A percentile compares a stretch with the other conserved stretches of the same genome.
Conservation (phyloP, 2,113 vertebrate genomes). For the Heterocephalus glaber region DNA sequence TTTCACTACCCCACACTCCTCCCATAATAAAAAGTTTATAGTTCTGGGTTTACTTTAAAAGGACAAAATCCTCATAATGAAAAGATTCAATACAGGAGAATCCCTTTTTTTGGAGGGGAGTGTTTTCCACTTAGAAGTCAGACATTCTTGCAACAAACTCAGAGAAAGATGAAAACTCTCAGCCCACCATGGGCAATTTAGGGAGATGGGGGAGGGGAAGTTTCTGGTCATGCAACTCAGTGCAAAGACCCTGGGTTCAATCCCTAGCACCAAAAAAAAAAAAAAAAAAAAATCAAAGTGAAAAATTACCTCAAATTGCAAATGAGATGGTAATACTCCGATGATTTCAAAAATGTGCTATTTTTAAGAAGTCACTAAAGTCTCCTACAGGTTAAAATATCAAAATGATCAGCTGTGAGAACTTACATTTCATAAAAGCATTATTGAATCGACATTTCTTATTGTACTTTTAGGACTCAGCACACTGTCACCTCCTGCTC, state of each 20-base stretch:
- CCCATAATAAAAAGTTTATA: slow-evolving; percentile 1
- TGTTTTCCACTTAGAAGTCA: neutral
- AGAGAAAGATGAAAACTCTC: neutral
- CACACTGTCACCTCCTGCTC: neutral
- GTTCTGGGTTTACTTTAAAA: slow-evolving; percentile 14
- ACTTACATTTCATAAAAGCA: neutral
- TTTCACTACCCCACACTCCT: neutral
- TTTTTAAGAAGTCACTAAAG: neutral
- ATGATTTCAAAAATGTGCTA: neutral
- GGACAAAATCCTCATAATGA: slow-evolving; percentile 1
- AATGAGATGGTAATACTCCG: no score
- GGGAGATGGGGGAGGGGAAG: neutral
- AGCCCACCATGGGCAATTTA: neutral
- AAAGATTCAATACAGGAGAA: slow-evolving; percentile 19
- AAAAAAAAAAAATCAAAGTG: no score
- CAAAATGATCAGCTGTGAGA: neutral
- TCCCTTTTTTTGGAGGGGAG: neutral
- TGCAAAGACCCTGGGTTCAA: neutral
- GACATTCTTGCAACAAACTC: neutral
- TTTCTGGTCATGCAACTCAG: neutral
- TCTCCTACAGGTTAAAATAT: neutral
- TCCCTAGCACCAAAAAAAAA: neutral
- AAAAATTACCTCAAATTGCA: no score
- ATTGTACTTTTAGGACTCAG: neutral
- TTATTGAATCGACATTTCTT: neutral